phyloP scores from a whole-genome alignment of 2,113 vertebrate species.

The Zootoca vivipara region DNA sequence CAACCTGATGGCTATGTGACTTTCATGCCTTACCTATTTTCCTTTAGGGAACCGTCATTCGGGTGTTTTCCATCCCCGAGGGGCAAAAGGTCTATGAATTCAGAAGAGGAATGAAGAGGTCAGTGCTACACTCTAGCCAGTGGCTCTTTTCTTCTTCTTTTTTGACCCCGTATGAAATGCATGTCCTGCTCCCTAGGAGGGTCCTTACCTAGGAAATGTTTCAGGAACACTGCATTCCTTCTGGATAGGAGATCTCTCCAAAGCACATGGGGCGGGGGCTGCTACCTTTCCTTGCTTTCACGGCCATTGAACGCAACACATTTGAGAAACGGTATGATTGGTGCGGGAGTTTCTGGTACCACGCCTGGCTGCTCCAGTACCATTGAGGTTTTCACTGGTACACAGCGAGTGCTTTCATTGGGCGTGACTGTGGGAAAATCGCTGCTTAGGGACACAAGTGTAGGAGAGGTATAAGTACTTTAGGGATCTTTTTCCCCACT shows the following conservation, averaged over 20 bases:
- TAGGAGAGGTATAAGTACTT: background rate
- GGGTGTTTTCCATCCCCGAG: constrained; percentile 91
- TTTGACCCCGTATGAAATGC: background rate
- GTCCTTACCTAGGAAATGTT: background rate
- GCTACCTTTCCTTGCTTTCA: background rate
- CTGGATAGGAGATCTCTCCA: background rate
- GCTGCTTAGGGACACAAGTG: background rate
- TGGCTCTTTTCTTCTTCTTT: background rate
- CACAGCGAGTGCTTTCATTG: background rate
- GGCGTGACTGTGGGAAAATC: background rate
- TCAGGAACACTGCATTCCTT: background rate
- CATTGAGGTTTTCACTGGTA: background rate
- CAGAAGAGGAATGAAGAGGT: constrained; percentile 95
- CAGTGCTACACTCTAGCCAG: constrained; percentile 35
- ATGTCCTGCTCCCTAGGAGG: no score
- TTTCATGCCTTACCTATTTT: constrained; percentile 46
- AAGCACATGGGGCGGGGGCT: background rate
- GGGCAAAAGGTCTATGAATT: constrained; percentile 93
- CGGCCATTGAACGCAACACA: background rate
- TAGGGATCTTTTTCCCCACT: background rate
- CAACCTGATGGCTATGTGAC: constrained; percentile 1
- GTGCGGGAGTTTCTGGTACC: background rate
- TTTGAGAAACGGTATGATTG: background rate
- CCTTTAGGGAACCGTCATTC: constrained; percentile 91
- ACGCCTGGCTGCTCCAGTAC: background rate